Conservation (phyloP, 2,888 invertebrate species). For the Nesidiocoris tenuis region DNA sequence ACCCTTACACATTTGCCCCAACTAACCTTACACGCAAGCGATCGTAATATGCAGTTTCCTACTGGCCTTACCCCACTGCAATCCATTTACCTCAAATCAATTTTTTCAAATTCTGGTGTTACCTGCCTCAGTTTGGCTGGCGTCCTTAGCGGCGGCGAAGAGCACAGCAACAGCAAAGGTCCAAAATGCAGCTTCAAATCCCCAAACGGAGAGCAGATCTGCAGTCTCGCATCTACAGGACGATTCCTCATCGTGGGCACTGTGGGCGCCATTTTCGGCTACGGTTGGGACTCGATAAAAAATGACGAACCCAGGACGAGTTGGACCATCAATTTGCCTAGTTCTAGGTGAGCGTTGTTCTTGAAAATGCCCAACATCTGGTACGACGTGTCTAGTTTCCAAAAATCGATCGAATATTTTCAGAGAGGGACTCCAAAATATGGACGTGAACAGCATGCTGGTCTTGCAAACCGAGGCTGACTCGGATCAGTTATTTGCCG, state of each 20-base stretch:
- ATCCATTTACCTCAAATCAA: too few species aligned
- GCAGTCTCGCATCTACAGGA: slow-evolving; percentile 62
- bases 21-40: too few species aligned
- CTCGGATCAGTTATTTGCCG: slow-evolving; percentile 63
- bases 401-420: slow-evolving; percentile 46
- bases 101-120: too few species aligned
- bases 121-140: slow-evolving; percentile 41
- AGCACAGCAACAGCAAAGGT: not conserved
- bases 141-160: slow-evolving; percentile 27
- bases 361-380: too few species aligned
- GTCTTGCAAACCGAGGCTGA: slow-evolving; percentile 52
- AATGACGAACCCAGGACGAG: slow-evolving; percentile 57
- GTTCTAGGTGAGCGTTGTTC: slow-evolving; percentile 55
- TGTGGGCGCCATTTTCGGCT: slow-evolving; percentile 72
- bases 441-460: slow-evolving; percentile 76
- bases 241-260: slow-evolving; percentile 73
- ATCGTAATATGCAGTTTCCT: too few species aligned
- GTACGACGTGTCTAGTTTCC: too few species aligned
- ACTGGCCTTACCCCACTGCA: too few species aligned
- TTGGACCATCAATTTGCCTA: slow-evolving; percentile 71
- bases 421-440: slow-evolving; percentile 68
- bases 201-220: slow-evolving; percentile 65
- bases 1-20: too few species aligned
- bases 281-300: slow-evolving; percentile 61
- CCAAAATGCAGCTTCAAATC: slow-evolving; percentile 58